Evolutionary conservation across 2,888 invertebrate genomes (phyloP).

Genomic region (Glaucopsyche alexis): DNA sequence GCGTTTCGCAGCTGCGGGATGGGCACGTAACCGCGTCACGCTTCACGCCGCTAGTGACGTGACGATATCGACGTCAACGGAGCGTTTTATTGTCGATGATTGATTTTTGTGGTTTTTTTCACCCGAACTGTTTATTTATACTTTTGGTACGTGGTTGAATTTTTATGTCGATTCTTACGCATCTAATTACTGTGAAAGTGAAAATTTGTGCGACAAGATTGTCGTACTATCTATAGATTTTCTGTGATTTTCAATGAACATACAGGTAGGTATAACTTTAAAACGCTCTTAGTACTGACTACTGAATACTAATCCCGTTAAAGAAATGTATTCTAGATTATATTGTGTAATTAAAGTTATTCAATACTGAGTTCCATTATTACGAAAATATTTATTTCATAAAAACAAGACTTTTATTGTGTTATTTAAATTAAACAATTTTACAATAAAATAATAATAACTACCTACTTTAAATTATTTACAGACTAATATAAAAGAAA

Average conservation of each 20-base stretch:
- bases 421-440: too few species aligned
- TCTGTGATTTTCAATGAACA: neutral
- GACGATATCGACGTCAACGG: conserved; percentile 58
- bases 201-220: neutral
- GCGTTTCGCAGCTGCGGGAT: conserved; percentile 47
- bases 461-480: too few species aligned
- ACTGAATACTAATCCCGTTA: too few species aligned
- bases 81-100: conserved; percentile 48
- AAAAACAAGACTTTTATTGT: neutral
- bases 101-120: conserved; percentile 47
- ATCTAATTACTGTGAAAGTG: conserved; percentile 24
- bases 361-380: too few species aligned
- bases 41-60: conserved; percentile 58
- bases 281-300: too few species aligned
- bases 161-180: conserved; percentile 25
- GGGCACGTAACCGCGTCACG: conserved; percentile 58
- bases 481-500: too few species aligned
- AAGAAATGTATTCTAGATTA: too few species aligned
- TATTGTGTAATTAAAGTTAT: too few species aligned
- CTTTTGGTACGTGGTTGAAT: conserved; percentile 36
- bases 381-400: neutral
- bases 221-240: neutral
- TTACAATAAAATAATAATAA: too few species aligned
- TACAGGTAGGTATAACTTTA: neutral
- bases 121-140: conserved; percentile 38